Base-by-base conservation (phyloP, 2,113 vertebrate genomes). In the Agelaius phoeniceus region DNA sequence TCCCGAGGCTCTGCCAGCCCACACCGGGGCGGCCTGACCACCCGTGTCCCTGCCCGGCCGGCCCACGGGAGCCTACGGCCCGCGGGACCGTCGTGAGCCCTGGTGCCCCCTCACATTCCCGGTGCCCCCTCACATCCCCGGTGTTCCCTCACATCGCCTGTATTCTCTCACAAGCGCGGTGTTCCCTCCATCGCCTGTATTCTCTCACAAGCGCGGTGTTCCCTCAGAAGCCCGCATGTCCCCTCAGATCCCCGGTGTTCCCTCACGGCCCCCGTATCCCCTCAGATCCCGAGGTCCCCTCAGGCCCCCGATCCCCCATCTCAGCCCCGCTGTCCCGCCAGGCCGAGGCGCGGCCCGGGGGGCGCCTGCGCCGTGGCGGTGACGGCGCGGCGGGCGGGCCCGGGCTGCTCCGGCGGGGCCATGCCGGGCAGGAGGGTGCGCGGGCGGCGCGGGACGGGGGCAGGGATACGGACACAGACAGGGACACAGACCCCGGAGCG, bases 291-390 rank as follows among this genome's bases (percentile, higher is more conserved):
- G 7, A 0, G 0, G 7, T 6, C 5, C 28, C 28, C 51, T 11
- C 37, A 44, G 6, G 5, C 3, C 3, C 7, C 10, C 11, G 9
- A 14, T 8, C 15, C 5, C 2, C 30, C 31, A 11, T 0, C 0
- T 10, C 21, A 33, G 13, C 11, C 5, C 63, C 24, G 30, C 6
- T 0, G 14, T 9, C 14, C 27, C 20, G 28, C 6, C 54, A 5
- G 44, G 23, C 2, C 18, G 15, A 11, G 12, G 57, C 15, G 23
- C 15, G 37, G 80, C 31, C 0, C 15, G 19, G 20, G 14, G 19
- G 7, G 44, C 66, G 62, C 69, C 68, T 69, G 84, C 54, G 78
- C 69, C 8, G 52, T 3, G 13, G 11, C 19, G 39, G 57, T 24
- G 55, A 6, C 14, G 57, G 33, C 15, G 57, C n/a, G 58, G 52